Percentiles rank a stretch among this genome's conserved stretches.
phyloP scores from a whole-genome alignment of 2,888 invertebrate species.

The Hirtodrosophila cameraria region DNA sequence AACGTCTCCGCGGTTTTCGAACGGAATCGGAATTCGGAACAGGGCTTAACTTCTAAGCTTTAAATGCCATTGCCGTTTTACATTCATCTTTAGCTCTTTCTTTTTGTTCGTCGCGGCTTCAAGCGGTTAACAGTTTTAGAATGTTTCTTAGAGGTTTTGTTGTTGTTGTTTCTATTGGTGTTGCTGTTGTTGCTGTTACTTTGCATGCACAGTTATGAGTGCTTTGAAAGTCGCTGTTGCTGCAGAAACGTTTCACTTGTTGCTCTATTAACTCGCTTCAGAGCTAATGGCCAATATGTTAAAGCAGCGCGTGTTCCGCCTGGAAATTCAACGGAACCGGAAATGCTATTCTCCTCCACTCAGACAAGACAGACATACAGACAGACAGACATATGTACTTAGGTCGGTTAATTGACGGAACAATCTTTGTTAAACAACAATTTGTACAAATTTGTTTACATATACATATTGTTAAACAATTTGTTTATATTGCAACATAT shows the following conservation, averaged over 20 bases:
- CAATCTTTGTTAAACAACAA: constrained; percentile 25
- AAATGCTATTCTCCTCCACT: constrained; percentile 30
- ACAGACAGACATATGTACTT: not conserved
- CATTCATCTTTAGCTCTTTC: constrained; percentile 3
- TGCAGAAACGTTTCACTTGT: constrained; percentile 56
- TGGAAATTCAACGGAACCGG: constrained; percentile 39
- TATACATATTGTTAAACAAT: constrained; percentile 26
- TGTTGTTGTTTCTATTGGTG: not conserved
- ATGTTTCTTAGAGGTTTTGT: constrained; percentile 22
- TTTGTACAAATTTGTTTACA: constrained; percentile 31
- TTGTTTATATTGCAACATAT: constrained; percentile 15
- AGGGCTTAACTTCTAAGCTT: too few species aligned
- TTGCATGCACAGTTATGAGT: constrained; percentile 68
- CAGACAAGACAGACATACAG: not conserved
- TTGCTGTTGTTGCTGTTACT: constrained; percentile 41
- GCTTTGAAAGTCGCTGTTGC: constrained; percentile 21
- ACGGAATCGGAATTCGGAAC: too few species aligned
- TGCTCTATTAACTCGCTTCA: constrained; percentile 70
- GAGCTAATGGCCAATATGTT: constrained; percentile 53
- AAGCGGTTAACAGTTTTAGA: constrained; percentile 57
- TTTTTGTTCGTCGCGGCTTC: constrained; percentile 7
- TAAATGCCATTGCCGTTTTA: not conserved
- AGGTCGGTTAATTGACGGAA: constrained; percentile 16
- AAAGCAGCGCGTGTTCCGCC: constrained; percentile 44
- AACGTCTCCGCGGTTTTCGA: too few species aligned